A percentile compares a stretch with the other conserved stretches of the same genome.
Evolutionary conservation across 2,888 invertebrate species (phyloP).

Genomic region (Eurytoma californica): DNA sequence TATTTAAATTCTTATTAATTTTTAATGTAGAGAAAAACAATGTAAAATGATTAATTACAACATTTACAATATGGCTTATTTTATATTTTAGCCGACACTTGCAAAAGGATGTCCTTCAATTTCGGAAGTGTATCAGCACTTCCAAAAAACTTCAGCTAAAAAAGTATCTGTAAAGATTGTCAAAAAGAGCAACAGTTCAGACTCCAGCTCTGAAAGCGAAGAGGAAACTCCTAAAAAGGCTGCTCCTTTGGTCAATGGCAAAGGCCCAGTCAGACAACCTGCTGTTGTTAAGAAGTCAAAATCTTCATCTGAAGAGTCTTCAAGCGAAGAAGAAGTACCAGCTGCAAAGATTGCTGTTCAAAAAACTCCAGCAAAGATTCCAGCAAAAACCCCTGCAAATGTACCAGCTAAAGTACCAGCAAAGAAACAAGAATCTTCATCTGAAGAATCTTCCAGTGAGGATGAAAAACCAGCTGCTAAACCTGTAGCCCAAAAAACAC

Average conservation of each 20-base stretch:
- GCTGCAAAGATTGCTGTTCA: conserved; percentile 53
- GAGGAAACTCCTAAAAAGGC: conserved; percentile 64
- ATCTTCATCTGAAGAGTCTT: conserved; percentile 72
- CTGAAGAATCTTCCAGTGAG: conserved; percentile 53
- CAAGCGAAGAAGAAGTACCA: conserved; percentile 68
- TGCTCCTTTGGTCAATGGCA: conserved; percentile 60
- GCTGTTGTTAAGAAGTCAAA: conserved; percentile 58
- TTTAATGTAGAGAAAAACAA: no score
- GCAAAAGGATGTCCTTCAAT: conserved; percentile 82
- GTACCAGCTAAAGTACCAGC: conserved; percentile 61
- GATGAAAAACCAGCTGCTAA: conserved; percentile 61
- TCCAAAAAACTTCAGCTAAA: conserved; percentile 76
- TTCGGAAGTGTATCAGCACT: conserved; percentile 79
- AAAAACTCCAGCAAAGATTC: conserved; percentile 51
- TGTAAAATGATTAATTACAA: background rate
- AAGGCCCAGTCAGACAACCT: conserved; percentile 61
- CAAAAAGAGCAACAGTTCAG: conserved; percentile 68
- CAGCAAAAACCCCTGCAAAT: conserved; percentile 58
- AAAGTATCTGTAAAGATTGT: conserved; percentile 73
- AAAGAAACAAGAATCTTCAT: conserved; percentile 59
- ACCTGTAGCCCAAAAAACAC: conserved; percentile 1
- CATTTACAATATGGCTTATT: background rate
- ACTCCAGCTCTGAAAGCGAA: conserved; percentile 72
- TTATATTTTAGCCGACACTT: conserved; percentile 78
- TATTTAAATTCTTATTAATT: no score